phyloP scores from a whole-genome alignment of 2,113 vertebrate species.

The Chloroceryle aenea region DNA sequence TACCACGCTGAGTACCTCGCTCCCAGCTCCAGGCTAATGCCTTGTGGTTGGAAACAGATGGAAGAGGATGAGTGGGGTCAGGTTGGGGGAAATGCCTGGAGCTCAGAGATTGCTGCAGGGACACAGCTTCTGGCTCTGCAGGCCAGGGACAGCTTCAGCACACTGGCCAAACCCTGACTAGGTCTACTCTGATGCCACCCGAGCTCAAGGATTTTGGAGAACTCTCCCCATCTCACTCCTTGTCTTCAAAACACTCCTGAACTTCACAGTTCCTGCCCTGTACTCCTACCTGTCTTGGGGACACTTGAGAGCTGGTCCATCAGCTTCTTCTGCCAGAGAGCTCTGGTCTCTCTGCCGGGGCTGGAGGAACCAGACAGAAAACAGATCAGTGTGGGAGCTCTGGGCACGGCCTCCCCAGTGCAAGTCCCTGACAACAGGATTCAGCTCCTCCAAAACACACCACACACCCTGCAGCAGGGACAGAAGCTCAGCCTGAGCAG shows the following conservation, averaged over 20 bases:
- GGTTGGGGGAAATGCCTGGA: neutral
- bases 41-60: neutral
- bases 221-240: neutral
- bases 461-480: accelerated
- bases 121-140: neutral
- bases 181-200: accelerated
- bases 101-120: neutral
- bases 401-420: neutral
- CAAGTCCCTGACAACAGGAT: neutral
- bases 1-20: neutral
- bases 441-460: neutral
- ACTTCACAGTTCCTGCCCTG: neutral
- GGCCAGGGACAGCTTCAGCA: neutral
- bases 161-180: neutral
- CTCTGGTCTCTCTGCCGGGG: conserved; percentile 61
- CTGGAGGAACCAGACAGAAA: conserved; percentile 50
- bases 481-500: neutral
- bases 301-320: conserved; percentile 77
- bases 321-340: conserved; percentile 77
- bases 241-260: neutral
- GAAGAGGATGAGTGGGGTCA: conserved; percentile 11
- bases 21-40: conserved; percentile 1
- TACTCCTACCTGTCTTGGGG: conserved; percentile 85
- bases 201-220: neutral
- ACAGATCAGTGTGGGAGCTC: neutral